Evolutionary conservation across 2,888 invertebrate species (phyloP).

Genomic region (Luffia ferchaultella): DNA sequence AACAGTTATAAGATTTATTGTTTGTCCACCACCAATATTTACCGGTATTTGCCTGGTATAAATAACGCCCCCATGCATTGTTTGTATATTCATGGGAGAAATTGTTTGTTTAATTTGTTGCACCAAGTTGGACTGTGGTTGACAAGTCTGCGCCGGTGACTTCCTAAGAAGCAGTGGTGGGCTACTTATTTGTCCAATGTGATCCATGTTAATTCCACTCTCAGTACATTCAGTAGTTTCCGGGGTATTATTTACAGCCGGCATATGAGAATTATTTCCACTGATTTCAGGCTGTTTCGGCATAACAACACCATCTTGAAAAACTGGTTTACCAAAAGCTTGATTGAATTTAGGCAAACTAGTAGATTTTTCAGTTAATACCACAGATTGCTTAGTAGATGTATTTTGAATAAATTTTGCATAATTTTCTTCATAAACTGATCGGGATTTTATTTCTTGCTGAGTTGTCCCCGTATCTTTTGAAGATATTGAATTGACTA

Average conservation of each 20-base stretch:
- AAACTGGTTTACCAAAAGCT: slow-evolving; percentile 79
- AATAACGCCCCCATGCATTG: slow-evolving; percentile 74
- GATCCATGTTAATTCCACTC: slow-evolving; percentile 40
- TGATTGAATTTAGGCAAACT: slow-evolving; percentile 80
- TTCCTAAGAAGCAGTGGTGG: slow-evolving; percentile 49
- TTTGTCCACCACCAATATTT: slow-evolving; percentile 62
- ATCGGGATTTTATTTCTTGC: slow-evolving; percentile 57
- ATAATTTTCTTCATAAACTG: slow-evolving; percentile 63
- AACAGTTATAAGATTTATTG: slow-evolving; percentile 66
- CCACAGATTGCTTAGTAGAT: slow-evolving; percentile 29
- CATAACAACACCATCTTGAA: slow-evolving; percentile 39
- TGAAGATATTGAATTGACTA: slow-evolving; percentile 19
- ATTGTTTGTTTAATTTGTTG: slow-evolving; percentile 60
- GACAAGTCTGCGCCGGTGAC: slow-evolving; percentile 31
- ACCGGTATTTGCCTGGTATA: slow-evolving; percentile 78
- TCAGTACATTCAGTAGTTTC: slow-evolving; percentile 39
- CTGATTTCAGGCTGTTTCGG: slow-evolving; percentile 36
- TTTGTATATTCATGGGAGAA: slow-evolving; percentile 65
- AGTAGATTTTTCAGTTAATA: slow-evolving; percentile 46
- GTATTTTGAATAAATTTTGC: slow-evolving; percentile 61
- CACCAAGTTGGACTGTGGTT: slow-evolving; percentile 39
- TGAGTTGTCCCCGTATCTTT: slow-evolving; percentile 29
- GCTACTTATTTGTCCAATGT: slow-evolving; percentile 39
- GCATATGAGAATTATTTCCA: slow-evolving; percentile 27
- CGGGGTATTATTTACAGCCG: slow-evolving; percentile 18